Evolutionary conservation across 2,113 vertebrate species (phyloP).

Genomic region (Serinus canaria): DNA sequence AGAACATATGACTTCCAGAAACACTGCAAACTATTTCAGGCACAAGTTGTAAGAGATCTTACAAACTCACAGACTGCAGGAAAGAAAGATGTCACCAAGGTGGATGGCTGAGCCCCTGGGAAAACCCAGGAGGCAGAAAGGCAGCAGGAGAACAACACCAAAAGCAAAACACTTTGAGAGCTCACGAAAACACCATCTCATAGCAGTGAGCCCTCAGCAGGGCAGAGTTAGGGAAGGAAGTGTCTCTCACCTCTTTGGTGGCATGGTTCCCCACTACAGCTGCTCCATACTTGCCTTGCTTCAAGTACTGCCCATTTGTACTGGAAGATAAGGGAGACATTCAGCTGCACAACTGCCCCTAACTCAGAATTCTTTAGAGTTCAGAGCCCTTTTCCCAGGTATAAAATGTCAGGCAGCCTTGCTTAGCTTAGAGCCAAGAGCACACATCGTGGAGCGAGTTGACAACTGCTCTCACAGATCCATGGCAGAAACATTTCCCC

Average conservation of each 20-base stretch:
- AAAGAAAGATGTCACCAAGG: background rate
- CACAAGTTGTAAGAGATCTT: background rate
- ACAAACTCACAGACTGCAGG: background rate
- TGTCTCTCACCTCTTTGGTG: constrained; percentile 84
- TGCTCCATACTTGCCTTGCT: constrained; percentile 94
- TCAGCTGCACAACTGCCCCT: background rate
- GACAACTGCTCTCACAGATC: background rate
- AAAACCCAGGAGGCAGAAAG: background rate
- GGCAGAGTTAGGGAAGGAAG: background rate
- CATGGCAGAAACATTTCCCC: background rate
- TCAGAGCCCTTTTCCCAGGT: background rate
- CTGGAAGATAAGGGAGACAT: constrained; percentile 68
- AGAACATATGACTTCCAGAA: background rate
- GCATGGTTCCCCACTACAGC: constrained; percentile 88
- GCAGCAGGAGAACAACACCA: background rate
- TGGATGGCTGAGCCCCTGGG: background rate
- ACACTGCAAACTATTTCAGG: background rate
- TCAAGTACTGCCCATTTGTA: constrained; percentile 88
- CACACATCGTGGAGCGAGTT: background rate
- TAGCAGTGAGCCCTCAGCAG: fast-evolving
- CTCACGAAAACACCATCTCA: background rate
- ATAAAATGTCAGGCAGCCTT: background rate
- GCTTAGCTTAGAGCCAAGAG: background rate
- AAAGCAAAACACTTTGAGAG: background rate
- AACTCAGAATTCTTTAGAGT: background rate